Evolutionary conservation across 1,140 invertebrate species (phyloP), one percentile per base, ranked within the genome.

Genomic region (Paraescarpia echinospica): DNA sequence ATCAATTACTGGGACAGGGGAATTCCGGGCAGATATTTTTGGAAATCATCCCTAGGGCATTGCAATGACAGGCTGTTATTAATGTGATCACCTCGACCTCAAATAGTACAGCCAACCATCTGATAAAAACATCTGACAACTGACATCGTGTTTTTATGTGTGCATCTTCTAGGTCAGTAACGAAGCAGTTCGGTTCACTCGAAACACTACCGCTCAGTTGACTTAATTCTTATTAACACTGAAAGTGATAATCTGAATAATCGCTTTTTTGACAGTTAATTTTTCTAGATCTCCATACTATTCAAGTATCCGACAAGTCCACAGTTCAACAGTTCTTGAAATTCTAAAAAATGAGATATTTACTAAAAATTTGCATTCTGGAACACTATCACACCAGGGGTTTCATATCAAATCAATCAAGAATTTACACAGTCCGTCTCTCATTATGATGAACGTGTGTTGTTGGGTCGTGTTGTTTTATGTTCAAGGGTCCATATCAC

Each of bases 81-180:
- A 77, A 77, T 77, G 59, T 77, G 59, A 77, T 77, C 59, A 77
- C 59, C 59, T 77, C 59, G 59, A 77, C 59, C 59, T 77, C 59
- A 77, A 77, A 77, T 77, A 77, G 59, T 27, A 77, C 59, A 31
- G 59, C 59, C 27, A 18, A 31, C 59, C 27, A 31, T 77, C 59
- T 18, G 59, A 77, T 77, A 77, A 77, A 77, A 77, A 77, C 27
- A 31, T 77, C 59, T 77, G 59, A 77, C 59, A 77, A 77, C 59
- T 31, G 27, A 27, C 59, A 77, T 77, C 12, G 27, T n/a, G n/a
- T 18, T 77, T 77, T 77, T 77, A 2, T 18, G 8, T 77, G 59
- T 77, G 27, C 41, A 41, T 31, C 59, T 77, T 77, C 59, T 27
- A 31, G 48, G 59, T 77, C 59, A 77, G 14, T 77, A 77, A 77